Evolutionary conservation across 2,888 invertebrate genomes (phyloP).

Genomic region (Gnatocerus cornutus): DNA sequence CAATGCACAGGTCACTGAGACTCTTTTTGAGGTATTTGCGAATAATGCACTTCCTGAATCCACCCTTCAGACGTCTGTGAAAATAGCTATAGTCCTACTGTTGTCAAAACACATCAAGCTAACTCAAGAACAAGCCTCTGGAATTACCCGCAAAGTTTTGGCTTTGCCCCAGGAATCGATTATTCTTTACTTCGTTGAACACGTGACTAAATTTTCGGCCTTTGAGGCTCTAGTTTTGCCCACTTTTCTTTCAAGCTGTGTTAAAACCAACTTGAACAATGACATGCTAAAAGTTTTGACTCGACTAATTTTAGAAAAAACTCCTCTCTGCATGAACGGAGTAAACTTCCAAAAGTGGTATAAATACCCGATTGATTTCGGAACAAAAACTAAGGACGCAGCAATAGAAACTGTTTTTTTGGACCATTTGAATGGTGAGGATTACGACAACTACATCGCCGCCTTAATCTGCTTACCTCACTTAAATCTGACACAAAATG

Average conservation of each 20-base stretch:
- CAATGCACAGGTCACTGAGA: slow-evolving; percentile 75
- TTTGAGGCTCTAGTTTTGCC: slow-evolving; percentile 85
- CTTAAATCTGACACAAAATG: slow-evolving; percentile 63
- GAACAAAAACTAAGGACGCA: slow-evolving; percentile 66
- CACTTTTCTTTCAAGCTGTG: slow-evolving; percentile 76
- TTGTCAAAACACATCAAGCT: slow-evolving; percentile 77
- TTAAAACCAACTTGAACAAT: slow-evolving; percentile 73
- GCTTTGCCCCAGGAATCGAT: slow-evolving; percentile 74
- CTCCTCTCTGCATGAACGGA: slow-evolving; percentile 77
- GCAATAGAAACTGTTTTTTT: slow-evolving; percentile 70
- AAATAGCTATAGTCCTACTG: slow-evolving; percentile 76
- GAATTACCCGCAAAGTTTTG: slow-evolving; percentile 79
- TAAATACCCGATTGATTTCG: slow-evolving; percentile 79
- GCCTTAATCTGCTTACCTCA: slow-evolving; percentile 75
- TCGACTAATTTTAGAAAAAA: slow-evolving; percentile 79
- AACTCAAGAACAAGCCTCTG: slow-evolving; percentile 82
- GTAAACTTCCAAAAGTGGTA: slow-evolving; percentile 77
- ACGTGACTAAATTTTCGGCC: slow-evolving; percentile 78
- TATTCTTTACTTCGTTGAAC: slow-evolving; percentile 78
- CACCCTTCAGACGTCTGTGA: slow-evolving; percentile 72
- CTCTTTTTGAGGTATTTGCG: slow-evolving; percentile 74
- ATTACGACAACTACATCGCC: slow-evolving; percentile 71
- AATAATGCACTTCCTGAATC: slow-evolving; percentile 70
- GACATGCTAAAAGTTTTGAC: slow-evolving; percentile 77
- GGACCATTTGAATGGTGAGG: slow-evolving; percentile 45